These are phyloP conservation scores for Cosmia trapezina DNA, from an alignment of 2,888 invertebrate genomes.

Conservation along the genomic window DNA sequence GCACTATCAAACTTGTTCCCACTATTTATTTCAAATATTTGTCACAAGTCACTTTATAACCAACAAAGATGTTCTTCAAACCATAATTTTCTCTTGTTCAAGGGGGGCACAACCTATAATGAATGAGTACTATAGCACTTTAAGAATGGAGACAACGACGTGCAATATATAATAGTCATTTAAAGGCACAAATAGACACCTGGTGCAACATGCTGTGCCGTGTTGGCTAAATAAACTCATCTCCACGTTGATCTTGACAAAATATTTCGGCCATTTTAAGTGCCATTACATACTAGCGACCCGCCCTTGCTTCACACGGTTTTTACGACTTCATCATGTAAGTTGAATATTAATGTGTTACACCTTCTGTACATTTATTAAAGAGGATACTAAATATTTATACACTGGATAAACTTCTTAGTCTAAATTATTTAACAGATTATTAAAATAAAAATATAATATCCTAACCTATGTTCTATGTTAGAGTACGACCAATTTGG, in stretches of 20 bases:
- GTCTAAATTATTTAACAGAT: no score
- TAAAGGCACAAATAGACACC: conserved; percentile 51
- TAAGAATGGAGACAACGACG: conserved; percentile 35
- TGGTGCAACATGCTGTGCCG: conserved; percentile 60
- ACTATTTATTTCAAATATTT: conserved; percentile 32
- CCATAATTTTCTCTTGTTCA: conserved; percentile 37
- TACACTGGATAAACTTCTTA: no score
- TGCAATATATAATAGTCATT: conserved; percentile 49
- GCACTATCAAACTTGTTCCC: conserved; percentile 9
- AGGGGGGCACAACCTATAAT: conserved; percentile 28
- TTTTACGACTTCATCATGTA: no score
- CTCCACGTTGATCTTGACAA: conserved; percentile 24
- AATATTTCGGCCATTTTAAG: conserved; percentile 35
- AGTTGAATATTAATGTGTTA: no score
- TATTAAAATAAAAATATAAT: no score
- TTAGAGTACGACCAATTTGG: no score
- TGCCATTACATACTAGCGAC: conserved; percentile 1
- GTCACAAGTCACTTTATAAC: conserved; percentile 24
- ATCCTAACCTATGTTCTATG: no score
- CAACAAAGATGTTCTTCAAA: conserved; percentile 29
- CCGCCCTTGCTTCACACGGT: no score
- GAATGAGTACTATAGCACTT: conserved; percentile 25
- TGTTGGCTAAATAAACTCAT: conserved; percentile 60
- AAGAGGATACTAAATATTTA: no score
- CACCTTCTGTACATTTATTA: no score